A percentile compares a stretch with the other conserved stretches of the same genome.
These are phyloP conservation scores for Peromyscus eremicus DNA, from an alignment of 2,797 vertebrate species.

Conservation along the genomic window DNA sequence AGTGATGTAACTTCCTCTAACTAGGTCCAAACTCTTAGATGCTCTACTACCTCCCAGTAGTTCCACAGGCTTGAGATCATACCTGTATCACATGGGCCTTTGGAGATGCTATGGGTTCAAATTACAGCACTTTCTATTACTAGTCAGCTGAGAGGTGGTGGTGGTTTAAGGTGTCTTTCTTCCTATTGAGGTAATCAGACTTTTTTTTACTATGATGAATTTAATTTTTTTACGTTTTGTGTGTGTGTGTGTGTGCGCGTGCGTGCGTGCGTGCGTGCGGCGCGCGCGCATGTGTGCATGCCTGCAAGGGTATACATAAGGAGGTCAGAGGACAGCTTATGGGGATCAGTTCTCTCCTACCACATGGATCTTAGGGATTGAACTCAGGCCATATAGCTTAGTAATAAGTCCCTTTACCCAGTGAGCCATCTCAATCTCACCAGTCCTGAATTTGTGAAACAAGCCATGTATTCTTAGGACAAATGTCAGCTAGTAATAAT, in stretches of 20 bases:
- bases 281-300: background rate
- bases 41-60: background rate
- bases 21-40: background rate
- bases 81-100: background rate
- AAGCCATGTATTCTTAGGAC: background rate
- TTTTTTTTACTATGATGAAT: constrained; percentile 50
- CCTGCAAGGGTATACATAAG: background rate
- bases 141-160: background rate
- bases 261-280: too few species aligned
- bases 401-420: background rate
- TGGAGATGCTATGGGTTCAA: background rate
- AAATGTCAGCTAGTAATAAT: background rate
- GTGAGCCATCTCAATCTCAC: background rate
- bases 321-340: background rate
- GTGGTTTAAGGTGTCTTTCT: background rate
- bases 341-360: background rate
- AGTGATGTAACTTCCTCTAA: background rate
- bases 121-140: background rate
- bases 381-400: background rate
- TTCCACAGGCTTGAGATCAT: background rate
- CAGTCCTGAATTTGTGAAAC: constrained; percentile 1
- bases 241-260: background rate
- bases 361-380: background rate
- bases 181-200: constrained; percentile 20
- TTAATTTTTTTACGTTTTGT: background rate